Base-by-base conservation (phyloP, 2,113 vertebrate genomes). In the Gambusia affinis region DNA sequence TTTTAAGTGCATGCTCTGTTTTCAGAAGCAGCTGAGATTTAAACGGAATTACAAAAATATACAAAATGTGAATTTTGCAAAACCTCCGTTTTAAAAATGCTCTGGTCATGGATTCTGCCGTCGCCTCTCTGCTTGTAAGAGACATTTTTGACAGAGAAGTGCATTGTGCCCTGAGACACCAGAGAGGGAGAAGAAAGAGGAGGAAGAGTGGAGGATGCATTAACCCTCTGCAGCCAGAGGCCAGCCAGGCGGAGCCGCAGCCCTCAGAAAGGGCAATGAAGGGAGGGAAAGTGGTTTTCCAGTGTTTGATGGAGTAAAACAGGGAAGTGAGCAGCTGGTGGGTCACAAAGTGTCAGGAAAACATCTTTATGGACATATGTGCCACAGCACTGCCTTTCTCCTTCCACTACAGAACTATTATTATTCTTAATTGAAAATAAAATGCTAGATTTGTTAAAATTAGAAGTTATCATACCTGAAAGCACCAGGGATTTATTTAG, bases 181-280 rank as follows among this genome's bases (percentile, higher is more conserved):
- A 31, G 35, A 72, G 31, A 47, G 54, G 63, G 17, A 73, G 22
- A 31, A 70, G 62, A 57, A 19, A 27, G 75, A 57, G 7, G 15
- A 42, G 14, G 39, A 54, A 57, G 76, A 71, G 31, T 14, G 47
- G 72, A 78, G 28, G 79, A 72, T 83, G 67, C 78, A 87, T 91
- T 92, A 89, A 87, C 86, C 84, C 74, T 19, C 73, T 78, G 69
- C 75, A 80, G 75, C 62, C 77, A 51, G 70, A 84, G 72, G 73
- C 54, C 70, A 82, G 54, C 0, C 10, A 70, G 67, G 60, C 33
- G 65, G 68, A 15, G 51, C 57, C 29, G 61, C 27, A 28, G 14
- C 33, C 42, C 51, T 39, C 3, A 6, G 39, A 70, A 8, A 15
- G 60, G 12, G 39, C 7, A 60, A 75, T 31, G 19, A 66, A 72